A percentile compares a stretch with the other conserved stretches of the same genome.
Evolutionary conservation across 2,888 invertebrate genomes (phyloP).

Genomic region (Luperina nickerlii): DNA sequence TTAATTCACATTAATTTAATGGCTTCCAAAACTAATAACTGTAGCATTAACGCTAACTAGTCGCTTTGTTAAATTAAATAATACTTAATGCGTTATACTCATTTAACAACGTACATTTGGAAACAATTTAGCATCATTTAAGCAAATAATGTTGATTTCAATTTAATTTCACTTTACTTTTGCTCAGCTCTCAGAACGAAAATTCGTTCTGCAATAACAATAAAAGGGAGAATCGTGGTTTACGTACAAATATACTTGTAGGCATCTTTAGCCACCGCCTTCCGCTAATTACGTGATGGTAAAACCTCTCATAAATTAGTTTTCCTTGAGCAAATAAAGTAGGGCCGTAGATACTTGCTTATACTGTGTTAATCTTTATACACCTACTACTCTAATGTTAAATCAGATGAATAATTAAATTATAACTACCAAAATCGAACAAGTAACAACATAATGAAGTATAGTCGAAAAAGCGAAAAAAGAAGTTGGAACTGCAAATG

Average conservation of each 20-base stretch:
- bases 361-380: background rate
- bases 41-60: background rate
- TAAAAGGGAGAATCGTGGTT: slow-evolving; percentile 74
- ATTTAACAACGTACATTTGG: slow-evolving; percentile 3
- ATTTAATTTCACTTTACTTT: slow-evolving; percentile 53
- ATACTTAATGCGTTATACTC: background rate
- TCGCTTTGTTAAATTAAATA: background rate
- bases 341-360: too few relatives aligned
- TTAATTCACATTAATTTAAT: background rate
- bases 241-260: slow-evolving; percentile 71
- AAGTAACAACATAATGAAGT: background rate
- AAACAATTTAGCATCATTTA: slow-evolving; percentile 21
- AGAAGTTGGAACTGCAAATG: background rate
- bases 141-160: slow-evolving; percentile 40
- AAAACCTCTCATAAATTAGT: slow-evolving; percentile 66
- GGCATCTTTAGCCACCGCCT: slow-evolving; percentile 64
- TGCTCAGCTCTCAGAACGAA: slow-evolving; percentile 41
- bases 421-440: background rate
- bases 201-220: slow-evolving; percentile 71
- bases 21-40: slow-evolving; percentile 1
- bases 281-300: slow-evolving; percentile 70
- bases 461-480: background rate
- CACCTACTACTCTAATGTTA: background rate
- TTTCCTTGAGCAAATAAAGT: background rate
- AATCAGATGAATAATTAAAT: background rate